Base-by-base conservation (phyloP, 2,888 invertebrate species). In the Andrena flavipes region DNA sequence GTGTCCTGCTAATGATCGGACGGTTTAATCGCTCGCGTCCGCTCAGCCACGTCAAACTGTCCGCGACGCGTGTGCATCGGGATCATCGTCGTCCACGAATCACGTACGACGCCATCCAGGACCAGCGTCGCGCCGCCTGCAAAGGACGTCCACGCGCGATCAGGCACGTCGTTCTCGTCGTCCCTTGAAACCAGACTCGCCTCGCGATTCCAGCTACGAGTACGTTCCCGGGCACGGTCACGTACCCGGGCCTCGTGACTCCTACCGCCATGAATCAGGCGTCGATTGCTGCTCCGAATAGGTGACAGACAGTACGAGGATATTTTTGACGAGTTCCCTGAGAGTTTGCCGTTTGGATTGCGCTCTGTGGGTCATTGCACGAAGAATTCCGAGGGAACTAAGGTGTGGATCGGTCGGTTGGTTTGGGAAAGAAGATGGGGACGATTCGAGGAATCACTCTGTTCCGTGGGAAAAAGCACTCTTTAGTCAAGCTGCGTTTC, bases 21-120 rank as follows among this genome's bases (percentile, higher is more conserved):
- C 77, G 77, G 65, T 85, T 79, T 79, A 85, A 83, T 83, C 78
- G 74, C 64, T 75, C 75, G 26, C 69, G 23, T 16, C 56, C 73
- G 30, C 35, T 65, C 60, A 67, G 74, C 56, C 26, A n/a, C 74
- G 67, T 64, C 67, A n/a, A 54, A 69, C 60, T 33, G 59, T 63
- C 62, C 76, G 1, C n/a, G 23, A 56, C 67, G 30, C 76, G 35
- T 42, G 23, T 54, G 59, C 29, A n/a, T 20, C 33, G 13, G 29
- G 29, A 59, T 83, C 74, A 13, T 54, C 51, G 62, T 68, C 48
- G 49, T 23, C 26, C 8, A 23, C 26, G 71, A 56, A 49, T 72
- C 84, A 72, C 79, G 81, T 72, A 69, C 26, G 42, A 26, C 30
- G 23, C 42, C 65, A 64, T 16, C 48, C 42, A 59, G 69, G 67